Evolutionary conservation across 1,140 invertebrate species (phyloP).

Genomic region (Atta colombica): DNA sequence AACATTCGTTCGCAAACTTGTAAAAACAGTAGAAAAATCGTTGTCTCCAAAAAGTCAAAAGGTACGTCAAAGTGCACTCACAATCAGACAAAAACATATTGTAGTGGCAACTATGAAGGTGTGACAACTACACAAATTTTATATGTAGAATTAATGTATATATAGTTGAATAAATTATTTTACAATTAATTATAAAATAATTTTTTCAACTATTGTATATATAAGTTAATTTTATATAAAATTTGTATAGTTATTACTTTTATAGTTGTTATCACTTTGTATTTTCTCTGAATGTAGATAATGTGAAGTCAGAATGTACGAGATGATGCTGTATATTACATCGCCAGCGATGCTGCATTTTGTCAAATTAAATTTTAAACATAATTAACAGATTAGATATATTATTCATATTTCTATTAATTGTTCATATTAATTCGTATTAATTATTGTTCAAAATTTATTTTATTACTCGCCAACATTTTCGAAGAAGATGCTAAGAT

Average conservation of each 20-base stretch:
- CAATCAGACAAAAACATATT: too few species aligned
- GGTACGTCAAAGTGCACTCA: not conserved
- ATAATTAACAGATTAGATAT: not conserved
- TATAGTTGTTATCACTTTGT: too few species aligned
- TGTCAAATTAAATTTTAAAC: not conserved
- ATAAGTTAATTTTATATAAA: too few species aligned
- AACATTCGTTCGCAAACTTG: not conserved
- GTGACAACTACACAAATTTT: too few species aligned
- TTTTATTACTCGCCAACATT: not conserved
- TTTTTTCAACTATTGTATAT: too few species aligned
- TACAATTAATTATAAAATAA: too few species aligned
- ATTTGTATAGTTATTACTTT: too few species aligned
- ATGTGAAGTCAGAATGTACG: conserved; percentile 30
- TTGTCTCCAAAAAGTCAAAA: conserved; percentile 16
- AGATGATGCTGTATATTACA: conserved; percentile 23
- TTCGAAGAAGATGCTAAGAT: not conserved
- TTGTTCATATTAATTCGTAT: not conserved
- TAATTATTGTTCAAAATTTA: conserved; percentile 15
- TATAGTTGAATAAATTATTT: too few species aligned
- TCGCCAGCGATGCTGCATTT: conserved; percentile 47
- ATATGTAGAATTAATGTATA: too few species aligned
- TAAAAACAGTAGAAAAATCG: conserved; percentile 26
- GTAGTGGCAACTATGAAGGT: too few species aligned
- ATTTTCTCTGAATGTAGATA: not conserved
- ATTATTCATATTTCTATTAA: not conserved